These are phyloP conservation scores for Phaethon lepturus DNA, from an alignment of 2,113 vertebrate genomes.

Conservation along the genomic window DNA sequence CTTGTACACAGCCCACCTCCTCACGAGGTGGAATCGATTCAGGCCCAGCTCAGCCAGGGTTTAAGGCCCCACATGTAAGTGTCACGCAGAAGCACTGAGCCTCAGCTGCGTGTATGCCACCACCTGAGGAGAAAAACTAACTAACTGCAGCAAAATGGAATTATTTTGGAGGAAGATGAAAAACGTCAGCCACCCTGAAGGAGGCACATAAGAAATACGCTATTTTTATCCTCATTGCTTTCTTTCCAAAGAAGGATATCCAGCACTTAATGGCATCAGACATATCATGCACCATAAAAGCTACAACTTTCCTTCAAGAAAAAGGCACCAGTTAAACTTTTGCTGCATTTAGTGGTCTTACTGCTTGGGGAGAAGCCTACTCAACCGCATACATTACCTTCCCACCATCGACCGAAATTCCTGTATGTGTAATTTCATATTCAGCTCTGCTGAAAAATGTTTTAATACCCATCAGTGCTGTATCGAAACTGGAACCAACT, in stretches of 20 bases:
- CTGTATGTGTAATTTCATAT: rapidly evolving
- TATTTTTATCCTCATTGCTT: neutral
- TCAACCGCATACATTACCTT: rapidly evolving
- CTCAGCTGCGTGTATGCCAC: too few species aligned
- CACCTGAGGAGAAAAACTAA: too few species aligned
- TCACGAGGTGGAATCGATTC: too few species aligned
- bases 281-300: rapidly evolving
- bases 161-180: too few species aligned
- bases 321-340: neutral
- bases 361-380: neutral
- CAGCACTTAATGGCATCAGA: neutral
- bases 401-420: neutral
- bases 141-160: too few species aligned
- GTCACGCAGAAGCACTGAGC: neutral
- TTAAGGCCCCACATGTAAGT: rapidly evolving
- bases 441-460: neutral
- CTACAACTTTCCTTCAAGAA: rapidly evolving
- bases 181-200: neutral
- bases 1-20: too few species aligned
- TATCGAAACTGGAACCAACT: rapidly evolving
- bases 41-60: neutral
- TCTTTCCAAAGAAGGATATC: neutral
- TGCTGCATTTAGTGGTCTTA: rapidly evolving
- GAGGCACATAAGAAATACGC: neutral
- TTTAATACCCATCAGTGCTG: neutral